Evolutionary conservation across 2,113 vertebrate species (phyloP).

Genomic region (Petaurus breviceps): DNA sequence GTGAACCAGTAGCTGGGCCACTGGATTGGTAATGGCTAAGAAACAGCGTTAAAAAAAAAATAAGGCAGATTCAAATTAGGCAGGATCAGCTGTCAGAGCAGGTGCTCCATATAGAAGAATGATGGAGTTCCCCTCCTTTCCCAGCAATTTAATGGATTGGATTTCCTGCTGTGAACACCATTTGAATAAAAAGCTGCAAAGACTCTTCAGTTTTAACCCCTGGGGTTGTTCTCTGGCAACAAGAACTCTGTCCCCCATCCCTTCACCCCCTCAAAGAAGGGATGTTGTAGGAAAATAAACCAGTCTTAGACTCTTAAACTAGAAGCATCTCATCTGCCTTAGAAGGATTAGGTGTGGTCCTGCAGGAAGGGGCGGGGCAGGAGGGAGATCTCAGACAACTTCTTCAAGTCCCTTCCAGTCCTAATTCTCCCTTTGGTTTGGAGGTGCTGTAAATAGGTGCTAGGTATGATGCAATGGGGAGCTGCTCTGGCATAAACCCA

Average conservation of each 20-base stretch:
- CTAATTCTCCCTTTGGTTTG: background rate
- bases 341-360: conserved; percentile 68
- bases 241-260: background rate
- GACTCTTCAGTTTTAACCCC: background rate
- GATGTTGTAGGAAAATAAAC: accelerated
- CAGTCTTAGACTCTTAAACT: background rate
- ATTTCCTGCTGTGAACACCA: background rate
- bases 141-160: conserved; percentile 1
- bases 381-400: background rate
- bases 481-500: background rate
- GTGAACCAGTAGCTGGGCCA: background rate
- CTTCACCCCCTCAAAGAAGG: background rate
- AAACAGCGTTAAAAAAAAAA: background rate
- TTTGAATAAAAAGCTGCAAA: background rate
- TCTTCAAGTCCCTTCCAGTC: background rate
- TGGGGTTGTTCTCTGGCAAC: background rate
- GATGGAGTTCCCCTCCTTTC: conserved; percentile 33
- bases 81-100: conserved; percentile 36
- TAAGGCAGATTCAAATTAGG: conserved; percentile 21
- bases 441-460: background rate
- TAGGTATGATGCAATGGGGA: conserved; percentile 6
- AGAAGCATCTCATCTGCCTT: background rate
- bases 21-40: background rate
- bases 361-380: background rate
- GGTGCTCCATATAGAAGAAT: conserved; percentile 28